Base-by-base conservation (phyloP, 1,140 invertebrate genomes). In the Scaptomyza montana region DNA sequence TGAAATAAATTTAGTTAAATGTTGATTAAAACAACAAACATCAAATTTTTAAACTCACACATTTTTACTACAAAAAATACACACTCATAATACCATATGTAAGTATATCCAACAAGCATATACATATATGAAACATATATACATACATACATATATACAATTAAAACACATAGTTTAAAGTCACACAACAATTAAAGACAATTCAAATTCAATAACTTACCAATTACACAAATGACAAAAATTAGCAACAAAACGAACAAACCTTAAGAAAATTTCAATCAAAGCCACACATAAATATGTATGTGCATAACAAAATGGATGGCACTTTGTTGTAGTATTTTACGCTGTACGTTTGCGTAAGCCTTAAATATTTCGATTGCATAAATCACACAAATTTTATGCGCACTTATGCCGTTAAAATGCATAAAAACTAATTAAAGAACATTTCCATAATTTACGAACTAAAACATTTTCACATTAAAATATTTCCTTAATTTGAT, bases 1-100 rank as follows among this genome's bases (percentile, higher is more conserved):
- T 87, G 82, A 87, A 87, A 78, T 86, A 87, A 82, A 82, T 82
- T 86, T 86, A 86, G 72, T 86, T 87, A 59, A 78, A 82, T 78
- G 82, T 86, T 70, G 78, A 54, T 43, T 1, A 36, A 59, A 36
- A 62, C 21, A 80, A 66, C 43, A 67, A 72, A 76, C 71, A 77
- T 77, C 63, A 62, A 74, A 85, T 75, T 82, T 81, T 82, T 82
- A 82, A 82, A 78, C 79, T 61, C 63, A 77, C 74, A 84, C 73
- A 84, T 65, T 89, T 82, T 82, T 89, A 86, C 72, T 63, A 66
- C 67, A 74, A 54, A 36, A 66, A 70, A 36, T 7, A 77, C 25
- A 72, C 47, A 59, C 10, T 19, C 64, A 69, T 61, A 56, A 13
- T 8, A 46, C 45, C 53, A 66, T 61, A 66, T 45, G 47, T 74